Conservation (phyloP, 2,888 invertebrate genomes). For the Bedellia somnulentella region DNA sequence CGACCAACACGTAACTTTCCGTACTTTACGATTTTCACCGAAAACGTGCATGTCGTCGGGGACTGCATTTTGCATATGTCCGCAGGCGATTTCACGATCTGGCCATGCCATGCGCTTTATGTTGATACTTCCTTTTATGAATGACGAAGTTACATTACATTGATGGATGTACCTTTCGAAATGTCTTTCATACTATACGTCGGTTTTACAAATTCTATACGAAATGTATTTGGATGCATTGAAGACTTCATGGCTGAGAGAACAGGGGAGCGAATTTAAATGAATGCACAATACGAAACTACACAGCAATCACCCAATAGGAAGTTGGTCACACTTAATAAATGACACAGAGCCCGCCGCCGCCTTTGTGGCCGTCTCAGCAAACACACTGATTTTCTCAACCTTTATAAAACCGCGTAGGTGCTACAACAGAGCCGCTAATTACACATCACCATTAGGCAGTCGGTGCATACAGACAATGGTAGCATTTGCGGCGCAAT, state of each 20-base stretch:
- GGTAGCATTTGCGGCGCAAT: slow-evolving; percentile 21
- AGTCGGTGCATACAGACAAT: slow-evolving; percentile 46
- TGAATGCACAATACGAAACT: too few species aligned
- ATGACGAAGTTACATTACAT: slow-evolving; percentile 18
- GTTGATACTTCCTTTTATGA: slow-evolving; percentile 17
- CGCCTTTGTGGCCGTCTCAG: slow-evolving; percentile 28
- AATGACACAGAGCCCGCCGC: too few species aligned
- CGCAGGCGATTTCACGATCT: slow-evolving; percentile 12
- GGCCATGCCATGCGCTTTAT: slow-evolving; percentile 15
- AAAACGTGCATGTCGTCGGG: slow-evolving; percentile 1
- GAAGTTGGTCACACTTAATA: too few species aligned
- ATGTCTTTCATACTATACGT: too few species aligned
- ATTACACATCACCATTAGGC: slow-evolving; percentile 55
- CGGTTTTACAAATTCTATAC: too few species aligned
- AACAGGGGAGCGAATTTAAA: too few species aligned
- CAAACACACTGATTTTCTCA: too few species aligned
- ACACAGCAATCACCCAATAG: too few species aligned
- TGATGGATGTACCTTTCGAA: too few species aligned
- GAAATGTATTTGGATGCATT: too few species aligned
- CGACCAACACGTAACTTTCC: slow-evolving; percentile 5
- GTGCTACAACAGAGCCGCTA: slow-evolving; percentile 49
- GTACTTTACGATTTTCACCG: slow-evolving; percentile 1
- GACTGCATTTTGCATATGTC: slow-evolving; percentile 18
- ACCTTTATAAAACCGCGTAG: slow-evolving; percentile 26
- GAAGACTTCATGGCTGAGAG: too few species aligned